A percentile compares a stretch with the other conserved stretches of the same genome.
Evolutionary conservation across 2,113 vertebrate genomes (phyloP).

Genomic region (Ranitomeya imitator): DNA sequence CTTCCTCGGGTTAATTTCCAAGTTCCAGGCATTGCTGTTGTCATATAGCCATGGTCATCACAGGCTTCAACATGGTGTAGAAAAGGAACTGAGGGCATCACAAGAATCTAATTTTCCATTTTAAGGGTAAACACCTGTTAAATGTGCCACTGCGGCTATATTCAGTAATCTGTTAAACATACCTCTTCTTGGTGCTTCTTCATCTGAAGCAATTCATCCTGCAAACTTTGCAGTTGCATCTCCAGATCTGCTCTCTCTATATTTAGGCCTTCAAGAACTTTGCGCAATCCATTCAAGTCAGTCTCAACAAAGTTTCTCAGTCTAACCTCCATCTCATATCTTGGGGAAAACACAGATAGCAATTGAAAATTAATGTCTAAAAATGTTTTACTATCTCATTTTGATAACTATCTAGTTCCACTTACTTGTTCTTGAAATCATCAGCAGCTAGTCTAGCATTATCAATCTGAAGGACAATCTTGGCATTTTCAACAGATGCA

Average conservation of each 20-base stretch:
- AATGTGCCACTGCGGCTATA: background rate
- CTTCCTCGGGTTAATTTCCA: background rate
- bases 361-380: background rate
- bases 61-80: background rate
- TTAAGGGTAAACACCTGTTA: background rate
- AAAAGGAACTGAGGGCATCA: too few species aligned
- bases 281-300: conserved; percentile 63
- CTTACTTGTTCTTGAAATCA: conserved; percentile 71
- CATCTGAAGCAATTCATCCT: conserved; percentile 64
- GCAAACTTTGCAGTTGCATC: conserved; percentile 64
- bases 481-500: conserved; percentile 64
- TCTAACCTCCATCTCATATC: conserved; percentile 67
- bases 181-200: conserved; percentile 70
- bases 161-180: background rate
- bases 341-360: conserved; percentile 38
- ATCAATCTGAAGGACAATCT: conserved; percentile 73
- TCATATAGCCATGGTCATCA: background rate
- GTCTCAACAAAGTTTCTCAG: conserved; percentile 68
- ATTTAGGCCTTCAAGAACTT: conserved; percentile 67
- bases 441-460: conserved; percentile 80
- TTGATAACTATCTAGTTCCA: background rate
- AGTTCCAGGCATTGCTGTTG: background rate
- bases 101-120: background rate
- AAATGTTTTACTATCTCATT: background rate
- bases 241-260: conserved; percentile 61